Percentiles rank a stretch among this genome's conserved stretches.
phyloP scores from a whole-genome alignment of 2,888 invertebrate species.

The Aspidiotus destructor region DNA sequence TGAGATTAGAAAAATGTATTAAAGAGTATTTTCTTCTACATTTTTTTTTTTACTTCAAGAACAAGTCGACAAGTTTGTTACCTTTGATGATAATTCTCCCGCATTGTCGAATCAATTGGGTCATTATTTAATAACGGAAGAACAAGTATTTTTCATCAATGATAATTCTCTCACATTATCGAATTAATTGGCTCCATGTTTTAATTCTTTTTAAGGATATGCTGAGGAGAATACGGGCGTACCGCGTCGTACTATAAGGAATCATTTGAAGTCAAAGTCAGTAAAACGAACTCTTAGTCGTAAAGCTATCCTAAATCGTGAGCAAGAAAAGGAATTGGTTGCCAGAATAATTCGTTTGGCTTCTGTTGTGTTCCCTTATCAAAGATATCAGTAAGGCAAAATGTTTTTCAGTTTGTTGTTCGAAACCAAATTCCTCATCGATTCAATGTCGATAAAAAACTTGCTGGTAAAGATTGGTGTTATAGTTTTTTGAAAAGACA shows the following conservation, averaged over 20 bases:
- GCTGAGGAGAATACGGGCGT: neutral
- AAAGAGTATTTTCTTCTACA: too few relatives aligned
- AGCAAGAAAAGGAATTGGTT: constrained; percentile 12
- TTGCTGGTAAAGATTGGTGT: constrained; percentile 17
- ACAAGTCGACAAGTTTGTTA: too few relatives aligned
- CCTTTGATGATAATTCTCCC: too few relatives aligned
- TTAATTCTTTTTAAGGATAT: neutral
- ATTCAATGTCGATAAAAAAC: constrained; percentile 16
- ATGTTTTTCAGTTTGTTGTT: constrained; percentile 17
- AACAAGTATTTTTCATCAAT: too few relatives aligned
- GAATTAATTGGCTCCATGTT: too few relatives aligned
- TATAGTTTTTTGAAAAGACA: constrained; percentile 28
- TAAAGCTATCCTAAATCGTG: neutral
- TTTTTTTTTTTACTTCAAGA: too few relatives aligned
- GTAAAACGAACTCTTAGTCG: neutral
- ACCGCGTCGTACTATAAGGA: constrained; percentile 13
- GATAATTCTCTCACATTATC: too few relatives aligned
- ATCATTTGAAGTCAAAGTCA: constrained; percentile 7
- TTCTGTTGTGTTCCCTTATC: constrained; percentile 19
- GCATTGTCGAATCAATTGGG: too few relatives aligned
- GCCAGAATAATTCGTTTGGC: constrained; percentile 13
- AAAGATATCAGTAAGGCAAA: constrained; percentile 15
- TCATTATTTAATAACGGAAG: too few relatives aligned
- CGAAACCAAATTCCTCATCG: constrained; percentile 15
- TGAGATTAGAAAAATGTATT: too few relatives aligned